Percentiles rank a stretch among this genome's conserved stretches.
Conservation (phyloP, 1,140 invertebrate genomes). For the Papilio helenus region DNA sequence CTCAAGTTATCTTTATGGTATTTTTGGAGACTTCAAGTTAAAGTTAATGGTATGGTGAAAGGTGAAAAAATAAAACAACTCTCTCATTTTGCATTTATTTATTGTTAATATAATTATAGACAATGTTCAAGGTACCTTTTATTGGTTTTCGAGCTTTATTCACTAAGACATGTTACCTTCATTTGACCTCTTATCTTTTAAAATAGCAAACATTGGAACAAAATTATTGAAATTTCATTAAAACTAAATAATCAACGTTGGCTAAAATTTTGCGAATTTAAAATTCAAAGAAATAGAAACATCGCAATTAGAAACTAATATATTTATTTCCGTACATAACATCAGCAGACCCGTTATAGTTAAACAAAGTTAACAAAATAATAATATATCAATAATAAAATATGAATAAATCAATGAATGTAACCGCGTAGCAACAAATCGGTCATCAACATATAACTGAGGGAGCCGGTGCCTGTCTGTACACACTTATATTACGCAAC, state of each 20-base stretch:
- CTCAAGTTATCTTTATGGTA: too few relatives aligned
- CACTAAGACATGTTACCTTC: constrained; percentile 79
- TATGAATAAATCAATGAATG: constrained; percentile 72
- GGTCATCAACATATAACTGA: constrained; percentile 59
- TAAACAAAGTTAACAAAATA: constrained; percentile 78
- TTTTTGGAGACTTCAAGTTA: background rate
- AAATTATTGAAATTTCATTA: constrained; percentile 60
- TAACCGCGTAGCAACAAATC: constrained; percentile 70
- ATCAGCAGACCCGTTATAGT: constrained; percentile 79
- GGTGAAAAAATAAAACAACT: constrained; percentile 57
- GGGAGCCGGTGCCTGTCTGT: constrained; percentile 56
- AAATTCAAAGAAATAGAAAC: constrained; percentile 79
- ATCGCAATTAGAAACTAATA: constrained; percentile 74
- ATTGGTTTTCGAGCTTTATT: constrained; percentile 81
- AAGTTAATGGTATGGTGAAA: background rate
- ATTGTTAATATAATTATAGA: constrained; percentile 83
- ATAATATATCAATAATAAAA: constrained; percentile 66
- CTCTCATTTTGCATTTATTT: constrained; percentile 77
- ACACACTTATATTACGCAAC: constrained; percentile 81
- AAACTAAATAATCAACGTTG: constrained; percentile 78
- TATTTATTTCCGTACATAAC: constrained; percentile 68
- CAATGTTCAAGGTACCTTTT: constrained; percentile 83
- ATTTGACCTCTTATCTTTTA: constrained; percentile 75
- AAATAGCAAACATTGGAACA: constrained; percentile 77
- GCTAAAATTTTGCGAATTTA: constrained; percentile 79